These are phyloP conservation scores for Dipodomys merriami DNA, from an alignment of 2,113 vertebrate genomes.

Conservation along the genomic window DNA sequence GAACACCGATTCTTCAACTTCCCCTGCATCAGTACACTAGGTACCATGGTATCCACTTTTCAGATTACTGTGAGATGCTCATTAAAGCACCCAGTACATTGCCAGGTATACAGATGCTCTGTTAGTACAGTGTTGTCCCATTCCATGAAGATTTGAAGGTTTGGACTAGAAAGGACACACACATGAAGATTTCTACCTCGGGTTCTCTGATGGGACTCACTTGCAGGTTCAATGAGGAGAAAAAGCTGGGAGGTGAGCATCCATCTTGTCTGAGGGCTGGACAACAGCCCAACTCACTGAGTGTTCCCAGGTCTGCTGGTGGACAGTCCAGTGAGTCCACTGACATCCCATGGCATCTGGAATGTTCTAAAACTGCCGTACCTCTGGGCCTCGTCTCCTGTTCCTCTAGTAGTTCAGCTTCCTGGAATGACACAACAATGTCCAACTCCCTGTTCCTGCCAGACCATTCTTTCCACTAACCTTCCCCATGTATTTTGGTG, in stretches of 20 bases:
- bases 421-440: not conserved
- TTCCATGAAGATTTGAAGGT: not conserved
- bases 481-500: not conserved
- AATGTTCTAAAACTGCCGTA: not conserved
- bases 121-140: not conserved
- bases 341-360: not conserved
- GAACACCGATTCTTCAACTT: not conserved
- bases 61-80: not conserved
- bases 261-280: not conserved
- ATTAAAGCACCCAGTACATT: not conserved
- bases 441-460: not conserved
- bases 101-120: not conserved
- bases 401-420: not conserved
- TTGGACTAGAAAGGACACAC: not conserved
- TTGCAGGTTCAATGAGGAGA: slow-evolving; percentile 18
- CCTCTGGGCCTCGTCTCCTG: not conserved
- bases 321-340: not conserved
- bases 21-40: not conserved
- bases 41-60: not conserved
- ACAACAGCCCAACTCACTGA: not conserved
- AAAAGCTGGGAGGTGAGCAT: not conserved
- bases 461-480: slow-evolving; percentile 20
- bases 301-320: not conserved
- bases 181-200: not conserved
- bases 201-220: not conserved